Evolutionary conservation across 2,888 invertebrate genomes (phyloP).

Genomic region (Pyrgus malvae): DNA sequence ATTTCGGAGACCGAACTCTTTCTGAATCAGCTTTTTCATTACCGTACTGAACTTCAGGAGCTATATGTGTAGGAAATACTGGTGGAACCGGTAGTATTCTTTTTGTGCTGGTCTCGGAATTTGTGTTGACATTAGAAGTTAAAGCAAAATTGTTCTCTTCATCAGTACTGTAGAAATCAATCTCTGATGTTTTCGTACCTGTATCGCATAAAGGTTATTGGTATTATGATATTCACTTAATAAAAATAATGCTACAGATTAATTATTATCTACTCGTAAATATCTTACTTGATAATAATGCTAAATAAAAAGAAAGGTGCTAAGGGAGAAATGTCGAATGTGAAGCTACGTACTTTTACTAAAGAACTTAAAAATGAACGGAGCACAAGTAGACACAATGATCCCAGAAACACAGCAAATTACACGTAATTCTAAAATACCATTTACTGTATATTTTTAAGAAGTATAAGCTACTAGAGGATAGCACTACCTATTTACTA

Average conservation of each 20-base stretch:
- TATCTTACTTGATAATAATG: neutral
- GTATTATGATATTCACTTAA: neutral
- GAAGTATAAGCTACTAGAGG: no score
- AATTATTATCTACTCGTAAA: neutral
- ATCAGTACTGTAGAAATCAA: conserved; percentile 70
- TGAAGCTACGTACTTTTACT: neutral
- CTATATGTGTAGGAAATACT: conserved; percentile 67
- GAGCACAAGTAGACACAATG: neutral
- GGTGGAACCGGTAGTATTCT: conserved; percentile 59
- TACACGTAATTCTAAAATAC: no score
- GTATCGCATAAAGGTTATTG: conserved; percentile 40
- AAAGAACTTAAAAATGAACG: neutral
- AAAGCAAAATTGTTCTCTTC: conserved; percentile 50
- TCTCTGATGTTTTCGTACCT: conserved; percentile 72
- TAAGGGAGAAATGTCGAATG: conserved; percentile 1
- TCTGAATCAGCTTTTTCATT: conserved; percentile 71
- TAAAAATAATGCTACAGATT: neutral
- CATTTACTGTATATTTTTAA: no score
- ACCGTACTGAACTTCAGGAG: conserved; percentile 78
- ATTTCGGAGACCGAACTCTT: conserved; percentile 58
- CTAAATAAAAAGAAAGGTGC: conserved; percentile 5
- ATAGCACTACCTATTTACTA: neutral
- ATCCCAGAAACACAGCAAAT: no score
- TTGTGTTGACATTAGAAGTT: conserved; percentile 45
- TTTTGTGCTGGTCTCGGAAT: conserved; percentile 43